These are phyloP conservation scores for Amazona vittata DNA, from an alignment of 2,113 vertebrate species.

Conservation along the genomic window DNA sequence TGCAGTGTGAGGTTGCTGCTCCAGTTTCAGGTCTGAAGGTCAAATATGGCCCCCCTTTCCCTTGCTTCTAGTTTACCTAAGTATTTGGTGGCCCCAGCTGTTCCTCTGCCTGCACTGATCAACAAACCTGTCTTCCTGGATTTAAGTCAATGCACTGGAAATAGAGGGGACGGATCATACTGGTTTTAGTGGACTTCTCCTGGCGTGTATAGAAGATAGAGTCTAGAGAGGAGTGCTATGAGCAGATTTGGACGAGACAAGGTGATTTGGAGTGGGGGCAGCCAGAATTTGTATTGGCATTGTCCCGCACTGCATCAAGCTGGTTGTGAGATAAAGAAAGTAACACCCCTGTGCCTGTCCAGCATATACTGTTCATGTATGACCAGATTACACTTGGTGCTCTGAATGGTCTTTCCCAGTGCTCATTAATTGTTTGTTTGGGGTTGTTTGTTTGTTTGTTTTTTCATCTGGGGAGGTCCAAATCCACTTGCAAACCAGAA, in stretches of 20 bases:
- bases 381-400: not conserved
- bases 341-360: not conserved
- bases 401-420: not conserved
- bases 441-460: not conserved
- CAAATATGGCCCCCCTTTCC: not conserved
- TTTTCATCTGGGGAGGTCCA: not conserved
- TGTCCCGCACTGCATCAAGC: not conserved
- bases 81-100: not conserved
- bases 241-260: not conserved
- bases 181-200: not conserved
- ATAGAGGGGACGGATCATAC: not conserved
- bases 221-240: not conserved
- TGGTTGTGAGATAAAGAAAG: not conserved
- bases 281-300: not conserved
- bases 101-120: not conserved
- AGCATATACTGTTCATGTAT: accelerated
- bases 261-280: not conserved
- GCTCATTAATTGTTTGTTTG: not conserved
- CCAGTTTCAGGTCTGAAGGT: not conserved
- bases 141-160: not conserved
- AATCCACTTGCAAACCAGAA: not conserved
- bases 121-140: not conserved
- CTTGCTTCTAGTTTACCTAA: not conserved
- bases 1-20: not conserved
- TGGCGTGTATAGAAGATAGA: not conserved